A percentile compares a stretch with the other conserved stretches of the same genome.
These are phyloP conservation scores for Oostethus manadensis DNA, from an alignment of 2,113 vertebrate genomes.

Conservation along the genomic window DNA sequence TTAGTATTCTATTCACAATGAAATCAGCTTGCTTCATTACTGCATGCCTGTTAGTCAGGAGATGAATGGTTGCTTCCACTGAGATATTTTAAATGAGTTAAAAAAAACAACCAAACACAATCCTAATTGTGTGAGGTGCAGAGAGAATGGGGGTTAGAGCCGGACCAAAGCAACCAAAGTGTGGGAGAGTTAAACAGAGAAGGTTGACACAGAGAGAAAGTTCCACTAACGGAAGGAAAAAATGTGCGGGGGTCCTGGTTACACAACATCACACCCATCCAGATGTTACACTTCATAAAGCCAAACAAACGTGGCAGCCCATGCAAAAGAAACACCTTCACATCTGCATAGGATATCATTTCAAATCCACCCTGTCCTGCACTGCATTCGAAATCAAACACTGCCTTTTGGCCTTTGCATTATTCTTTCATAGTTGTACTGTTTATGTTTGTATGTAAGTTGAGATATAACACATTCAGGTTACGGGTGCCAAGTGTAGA, in stretches of 20 bases:
- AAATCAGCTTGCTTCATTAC: slow-evolving; percentile 9
- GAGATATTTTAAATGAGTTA: background rate
- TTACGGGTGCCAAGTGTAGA: too few relatives aligned
- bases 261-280: slow-evolving; percentile 24
- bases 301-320: background rate
- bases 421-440: too few relatives aligned
- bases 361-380: background rate
- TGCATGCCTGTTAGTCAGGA: background rate
- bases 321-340: background rate
- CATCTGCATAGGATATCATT: background rate
- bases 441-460: too few relatives aligned
- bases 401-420: too few relatives aligned
- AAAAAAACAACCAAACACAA: background rate
- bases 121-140: background rate
- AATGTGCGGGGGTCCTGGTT: slow-evolving; percentile 27
- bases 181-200: slow-evolving; percentile 55
- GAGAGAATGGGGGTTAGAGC: background rate
- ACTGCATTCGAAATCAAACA: too few relatives aligned
- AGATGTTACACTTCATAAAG: slow-evolving; percentile 10
- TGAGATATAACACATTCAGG: too few relatives aligned
- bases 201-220: slow-evolving; percentile 77
- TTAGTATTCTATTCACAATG: slow-evolving; percentile 12
- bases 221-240: slow-evolving; percentile 75
- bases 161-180: slow-evolving; percentile 3
- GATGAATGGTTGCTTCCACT: background rate